A percentile compares a stretch with the other conserved stretches of the same genome.
Evolutionary conservation across 2,113 vertebrate species (phyloP).

Genomic region (Stercorarius parasiticus): DNA sequence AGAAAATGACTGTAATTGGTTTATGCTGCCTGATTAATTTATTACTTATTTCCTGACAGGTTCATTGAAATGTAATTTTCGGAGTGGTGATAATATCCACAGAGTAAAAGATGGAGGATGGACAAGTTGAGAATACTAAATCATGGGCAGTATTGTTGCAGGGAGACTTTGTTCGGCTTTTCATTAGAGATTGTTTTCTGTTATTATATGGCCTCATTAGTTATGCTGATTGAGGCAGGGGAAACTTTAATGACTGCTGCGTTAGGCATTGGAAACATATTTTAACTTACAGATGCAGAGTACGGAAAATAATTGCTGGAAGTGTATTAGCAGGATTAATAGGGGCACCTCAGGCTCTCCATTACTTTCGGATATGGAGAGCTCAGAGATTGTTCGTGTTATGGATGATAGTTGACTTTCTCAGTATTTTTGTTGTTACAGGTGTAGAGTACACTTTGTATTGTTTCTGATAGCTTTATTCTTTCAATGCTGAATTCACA

Average conservation of each 20-base stretch:
- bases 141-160: background rate
- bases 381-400: background rate
- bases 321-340: conserved; percentile 37
- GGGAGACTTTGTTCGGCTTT: conserved; percentile 16
- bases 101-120: conserved; percentile 54
- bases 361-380: background rate
- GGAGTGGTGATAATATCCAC: conserved; percentile 62
- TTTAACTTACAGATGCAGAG: conserved; percentile 41
- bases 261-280: conserved; percentile 25
- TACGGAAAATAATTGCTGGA: conserved; percentile 35
- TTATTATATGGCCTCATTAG: conserved; percentile 43
- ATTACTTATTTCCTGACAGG: conserved; percentile 65
- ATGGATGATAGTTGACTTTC: background rate
- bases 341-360: background rate
- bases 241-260: conserved; percentile 43
- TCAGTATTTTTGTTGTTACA: conserved; percentile 30
- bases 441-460: conserved; percentile 45
- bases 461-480: conserved; percentile 49
- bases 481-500: conserved; percentile 53
- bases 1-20: conserved; percentile 54
- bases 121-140: conserved; percentile 50
- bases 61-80: conserved; percentile 71
- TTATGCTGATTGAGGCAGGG: conserved; percentile 39
- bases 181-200: conserved; percentile 49
- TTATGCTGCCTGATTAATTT: conserved; percentile 65